phyloP scores from a whole-genome alignment of 2,888 invertebrate species.

The Amphipoea oculea region DNA sequence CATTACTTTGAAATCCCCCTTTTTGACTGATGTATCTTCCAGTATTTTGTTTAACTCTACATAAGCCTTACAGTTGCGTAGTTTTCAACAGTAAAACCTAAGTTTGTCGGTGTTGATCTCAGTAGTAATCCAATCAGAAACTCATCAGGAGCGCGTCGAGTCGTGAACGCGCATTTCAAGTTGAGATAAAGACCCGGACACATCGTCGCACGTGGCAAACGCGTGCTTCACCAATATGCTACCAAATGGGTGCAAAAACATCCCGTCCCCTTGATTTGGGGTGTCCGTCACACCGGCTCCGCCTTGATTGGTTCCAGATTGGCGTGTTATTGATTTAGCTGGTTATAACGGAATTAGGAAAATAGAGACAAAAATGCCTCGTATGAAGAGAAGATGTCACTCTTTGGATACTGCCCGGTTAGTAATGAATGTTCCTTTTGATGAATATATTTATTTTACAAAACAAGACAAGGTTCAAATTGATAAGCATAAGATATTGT shows the following conservation, averaged over 20 bases:
- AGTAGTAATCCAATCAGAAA: slow-evolving; percentile 85
- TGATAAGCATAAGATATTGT: neutral
- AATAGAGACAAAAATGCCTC: neutral
- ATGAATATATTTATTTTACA: neutral
- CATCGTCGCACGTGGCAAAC: slow-evolving; percentile 83
- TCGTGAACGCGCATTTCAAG: slow-evolving; percentile 87
- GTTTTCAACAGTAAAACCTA: slow-evolving; percentile 43
- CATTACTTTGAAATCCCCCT: neutral
- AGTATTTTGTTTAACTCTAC: neutral
- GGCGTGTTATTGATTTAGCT: slow-evolving; percentile 50
- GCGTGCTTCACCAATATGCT: slow-evolving; percentile 82
- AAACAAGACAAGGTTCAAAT: neutral
- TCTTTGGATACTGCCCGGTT: neutral
- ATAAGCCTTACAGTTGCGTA: slow-evolving; percentile 27
- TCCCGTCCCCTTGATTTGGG: slow-evolving; percentile 74
- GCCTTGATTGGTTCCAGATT: slow-evolving; percentile 55
- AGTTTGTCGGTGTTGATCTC: slow-evolving; percentile 64
- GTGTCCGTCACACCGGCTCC: slow-evolving; percentile 79
- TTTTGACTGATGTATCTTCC: neutral
- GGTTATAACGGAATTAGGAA: slow-evolving; percentile 9
- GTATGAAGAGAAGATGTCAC: neutral
- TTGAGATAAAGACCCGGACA: slow-evolving; percentile 82
- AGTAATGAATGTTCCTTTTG: neutral
- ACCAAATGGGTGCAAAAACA: slow-evolving; percentile 82
- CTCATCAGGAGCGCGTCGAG: slow-evolving; percentile 81